These are phyloP conservation scores for Chrysopilus asiliformis DNA, from an alignment of 2,888 invertebrate genomes.

Conservation along the genomic window DNA sequence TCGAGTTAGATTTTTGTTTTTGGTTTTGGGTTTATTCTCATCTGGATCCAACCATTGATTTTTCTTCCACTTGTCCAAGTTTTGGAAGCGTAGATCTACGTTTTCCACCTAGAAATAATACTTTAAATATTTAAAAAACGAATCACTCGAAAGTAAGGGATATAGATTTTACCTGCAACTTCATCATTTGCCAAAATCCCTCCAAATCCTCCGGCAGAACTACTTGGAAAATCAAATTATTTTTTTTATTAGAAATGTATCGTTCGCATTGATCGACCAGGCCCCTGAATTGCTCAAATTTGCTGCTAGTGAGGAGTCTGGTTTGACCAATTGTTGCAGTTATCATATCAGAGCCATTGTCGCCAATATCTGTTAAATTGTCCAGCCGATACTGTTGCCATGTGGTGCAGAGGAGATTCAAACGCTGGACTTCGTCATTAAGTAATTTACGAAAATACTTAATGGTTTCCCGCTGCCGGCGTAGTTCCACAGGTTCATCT, in stretches of 20 bases:
- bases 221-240: slow-evolving; percentile 18
- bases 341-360: slow-evolving; percentile 41
- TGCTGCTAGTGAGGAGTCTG: slow-evolving; percentile 53
- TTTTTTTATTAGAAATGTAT: not conserved
- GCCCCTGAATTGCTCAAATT: slow-evolving; percentile 55
- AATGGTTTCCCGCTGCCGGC: slow-evolving; percentile 23
- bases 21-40: slow-evolving; percentile 9
- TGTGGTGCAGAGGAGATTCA: slow-evolving; percentile 34
- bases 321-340: slow-evolving; percentile 63
- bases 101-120: slow-evolving; percentile 24
- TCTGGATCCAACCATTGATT: slow-evolving; percentile 32
- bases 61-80: slow-evolving; percentile 24
- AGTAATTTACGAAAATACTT: slow-evolving; percentile 30
- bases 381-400: slow-evolving; percentile 37
- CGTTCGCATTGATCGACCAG: slow-evolving; percentile 37
- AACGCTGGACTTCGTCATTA: slow-evolving; percentile 35
- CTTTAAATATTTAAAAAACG: not conserved
- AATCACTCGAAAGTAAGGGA: not conserved
- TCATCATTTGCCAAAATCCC: slow-evolving; percentile 52
- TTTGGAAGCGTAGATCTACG: slow-evolving; percentile 28
- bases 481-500: slow-evolving; percentile 8
- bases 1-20: slow-evolving; percentile 1
- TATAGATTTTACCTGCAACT: slow-evolving; percentile 3
- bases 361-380: slow-evolving; percentile 30
- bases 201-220: slow-evolving; percentile 51